Percentiles rank a stretch among this genome's conserved stretches.
phyloP scores from a whole-genome alignment of 2,113 vertebrate species.

The Pimephales promelas region DNA sequence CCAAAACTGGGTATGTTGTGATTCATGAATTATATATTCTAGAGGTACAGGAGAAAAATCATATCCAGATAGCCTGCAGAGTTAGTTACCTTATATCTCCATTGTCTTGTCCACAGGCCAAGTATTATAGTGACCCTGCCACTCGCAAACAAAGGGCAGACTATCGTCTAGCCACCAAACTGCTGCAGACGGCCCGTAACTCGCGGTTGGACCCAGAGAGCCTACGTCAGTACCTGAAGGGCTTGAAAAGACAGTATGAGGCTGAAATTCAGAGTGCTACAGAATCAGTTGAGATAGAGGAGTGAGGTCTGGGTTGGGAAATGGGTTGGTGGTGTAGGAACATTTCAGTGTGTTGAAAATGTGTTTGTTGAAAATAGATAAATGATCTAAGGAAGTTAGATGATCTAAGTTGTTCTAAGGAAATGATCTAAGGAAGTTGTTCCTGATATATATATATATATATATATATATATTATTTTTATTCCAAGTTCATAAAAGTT shows the following conservation, averaged over 20 bases:
- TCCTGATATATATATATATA: no score
- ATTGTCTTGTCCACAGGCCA: slow-evolving; percentile 71
- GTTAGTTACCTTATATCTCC: neutral
- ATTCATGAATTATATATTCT: neutral
- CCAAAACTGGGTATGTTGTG: slow-evolving; percentile 81
- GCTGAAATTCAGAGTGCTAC: slow-evolving; percentile 68
- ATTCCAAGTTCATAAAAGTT: no score
- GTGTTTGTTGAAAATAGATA: no score
- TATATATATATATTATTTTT: no score
- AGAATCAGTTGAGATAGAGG: slow-evolving; percentile 59
- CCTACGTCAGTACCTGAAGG: slow-evolving; percentile 85
- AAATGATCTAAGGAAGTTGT: no score
- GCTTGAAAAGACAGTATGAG: slow-evolving; percentile 85
- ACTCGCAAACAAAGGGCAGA: slow-evolving; percentile 78
- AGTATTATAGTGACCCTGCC: slow-evolving; percentile 81
- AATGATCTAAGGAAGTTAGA: no score
- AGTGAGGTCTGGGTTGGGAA: slow-evolving; percentile 62
- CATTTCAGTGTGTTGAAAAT: no score
- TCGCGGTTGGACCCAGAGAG: slow-evolving; percentile 86
- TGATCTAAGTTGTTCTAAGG: no score
- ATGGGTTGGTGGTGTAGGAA: neutral
- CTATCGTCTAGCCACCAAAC: slow-evolving; percentile 83
- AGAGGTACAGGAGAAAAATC: slow-evolving; percentile 4
- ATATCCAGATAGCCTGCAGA: neutral
- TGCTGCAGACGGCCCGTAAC: slow-evolving; percentile 89